These are phyloP conservation scores for Xylocampa areola DNA, from an alignment of 2,888 invertebrate species.

Conservation along the genomic window DNA sequence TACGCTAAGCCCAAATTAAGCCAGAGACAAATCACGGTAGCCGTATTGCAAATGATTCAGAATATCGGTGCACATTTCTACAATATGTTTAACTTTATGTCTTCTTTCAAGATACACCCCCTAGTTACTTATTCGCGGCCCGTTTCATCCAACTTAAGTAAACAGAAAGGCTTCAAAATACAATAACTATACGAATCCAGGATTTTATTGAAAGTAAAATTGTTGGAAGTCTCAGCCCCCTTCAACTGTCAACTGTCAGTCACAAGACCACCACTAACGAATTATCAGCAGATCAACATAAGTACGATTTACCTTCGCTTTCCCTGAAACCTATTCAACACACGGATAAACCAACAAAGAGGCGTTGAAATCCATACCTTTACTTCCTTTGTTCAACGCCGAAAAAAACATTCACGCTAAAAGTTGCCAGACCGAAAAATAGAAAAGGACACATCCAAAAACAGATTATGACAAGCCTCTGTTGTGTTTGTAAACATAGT, in stretches of 20 bases:
- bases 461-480: conserved; percentile 89
- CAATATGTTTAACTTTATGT: too few species aligned
- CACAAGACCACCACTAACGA: conserved; percentile 80
- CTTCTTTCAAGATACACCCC: not conserved
- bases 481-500: conserved; percentile 89
- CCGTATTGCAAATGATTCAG: conserved; percentile 4
- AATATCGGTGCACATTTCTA: too few species aligned
- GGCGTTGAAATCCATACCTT: conserved; percentile 88
- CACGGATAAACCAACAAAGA: conserved; percentile 84
- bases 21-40: not conserved
- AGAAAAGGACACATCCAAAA: conserved; percentile 83
- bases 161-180: conserved; percentile 46
- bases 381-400: conserved; percentile 63
- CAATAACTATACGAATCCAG: conserved; percentile 50
- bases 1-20: too few species aligned
- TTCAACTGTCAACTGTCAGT: conserved; percentile 80
- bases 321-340: conserved; percentile 80
- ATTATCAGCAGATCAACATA: conserved; percentile 77
- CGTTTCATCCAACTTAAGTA: conserved; percentile 28
- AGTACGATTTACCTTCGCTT: conserved; percentile 80
- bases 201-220: conserved; percentile 77
- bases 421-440: conserved; percentile 85
- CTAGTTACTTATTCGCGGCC: conserved; percentile 49
- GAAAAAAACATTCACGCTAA: conserved; percentile 75
- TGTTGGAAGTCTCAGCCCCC: conserved; percentile 65